Evolutionary conservation across 2,113 vertebrate genomes (phyloP).

Genomic region (Epinephelus cyanopodus): DNA sequence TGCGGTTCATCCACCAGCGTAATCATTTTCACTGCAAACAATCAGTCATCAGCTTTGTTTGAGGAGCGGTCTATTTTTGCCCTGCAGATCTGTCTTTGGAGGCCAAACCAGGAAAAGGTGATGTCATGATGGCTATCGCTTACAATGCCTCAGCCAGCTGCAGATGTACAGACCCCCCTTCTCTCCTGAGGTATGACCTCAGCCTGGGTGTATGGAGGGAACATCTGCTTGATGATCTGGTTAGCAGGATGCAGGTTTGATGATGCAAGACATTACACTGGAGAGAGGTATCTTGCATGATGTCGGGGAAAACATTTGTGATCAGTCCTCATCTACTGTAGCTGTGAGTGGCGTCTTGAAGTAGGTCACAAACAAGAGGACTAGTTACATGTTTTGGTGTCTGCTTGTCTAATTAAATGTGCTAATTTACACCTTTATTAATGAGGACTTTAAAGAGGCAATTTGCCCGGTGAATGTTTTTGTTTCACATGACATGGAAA

Average conservation of each 20-base stretch:
- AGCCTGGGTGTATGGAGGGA: constrained; percentile 87
- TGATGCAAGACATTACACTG: constrained; percentile 46
- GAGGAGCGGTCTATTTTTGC: constrained; percentile 81
- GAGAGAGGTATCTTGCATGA: constrained; percentile 29
- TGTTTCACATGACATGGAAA: constrained; percentile 1
- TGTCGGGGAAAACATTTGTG: constrained; percentile 14
- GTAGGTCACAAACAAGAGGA: constrained; percentile 25
- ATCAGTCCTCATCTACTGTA: background rate
- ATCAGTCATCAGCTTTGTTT: constrained; percentile 79
- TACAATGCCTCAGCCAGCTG: constrained; percentile 90
- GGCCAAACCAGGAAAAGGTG: constrained; percentile 92
- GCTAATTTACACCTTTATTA: background rate
- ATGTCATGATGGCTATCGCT: constrained; percentile 93
- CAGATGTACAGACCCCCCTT: constrained; percentile 86
- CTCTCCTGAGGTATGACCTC: constrained; percentile 92
- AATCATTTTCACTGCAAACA: constrained; percentile 71
- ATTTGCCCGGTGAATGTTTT: background rate
- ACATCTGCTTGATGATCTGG: constrained; percentile 89
- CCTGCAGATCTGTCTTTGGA: constrained; percentile 84
- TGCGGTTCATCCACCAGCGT: constrained; percentile 32
- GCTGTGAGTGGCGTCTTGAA: constrained; percentile 1
- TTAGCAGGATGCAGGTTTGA: constrained; percentile 72
- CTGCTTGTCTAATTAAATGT: background rate
- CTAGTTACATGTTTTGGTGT: background rate
- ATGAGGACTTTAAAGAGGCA: background rate